A percentile compares a stretch with the other conserved stretches of the same genome.
These are phyloP conservation scores for Beris morrisii DNA, from an alignment of 2,888 invertebrate genomes.

Conservation along the genomic window DNA sequence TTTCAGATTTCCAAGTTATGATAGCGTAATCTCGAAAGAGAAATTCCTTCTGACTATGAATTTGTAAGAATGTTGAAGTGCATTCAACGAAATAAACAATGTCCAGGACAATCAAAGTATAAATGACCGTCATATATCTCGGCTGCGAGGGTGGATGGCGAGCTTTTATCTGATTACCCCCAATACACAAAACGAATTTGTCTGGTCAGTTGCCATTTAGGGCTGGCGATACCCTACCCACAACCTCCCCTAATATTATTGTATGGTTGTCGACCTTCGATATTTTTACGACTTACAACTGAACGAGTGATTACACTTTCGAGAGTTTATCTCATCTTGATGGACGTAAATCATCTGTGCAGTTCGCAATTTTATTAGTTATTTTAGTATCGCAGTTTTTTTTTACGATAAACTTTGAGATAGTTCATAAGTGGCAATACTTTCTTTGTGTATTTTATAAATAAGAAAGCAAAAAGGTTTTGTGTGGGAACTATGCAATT, in stretches of 20 bases:
- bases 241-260: background rate
- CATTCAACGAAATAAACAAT: conserved; percentile 2
- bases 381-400: no score
- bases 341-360: conserved; percentile 36
- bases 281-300: conserved; percentile 37
- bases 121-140: conserved; percentile 36
- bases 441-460: no score
- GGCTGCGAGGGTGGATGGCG: background rate
- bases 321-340: conserved; percentile 37
- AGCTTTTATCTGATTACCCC: background rate
- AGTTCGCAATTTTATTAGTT: no score
- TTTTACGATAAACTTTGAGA: no score
- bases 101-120: conserved; percentile 35
- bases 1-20: no score
- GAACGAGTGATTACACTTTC: conserved; percentile 37
- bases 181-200: background rate
- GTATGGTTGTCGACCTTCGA: background rate
- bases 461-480: no score
- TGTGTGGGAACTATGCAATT: no score
- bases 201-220: conserved; percentile 5
- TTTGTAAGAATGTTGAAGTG: no score
- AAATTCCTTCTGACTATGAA: no score
- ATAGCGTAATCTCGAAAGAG: no score
- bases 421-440: no score
- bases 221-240: background rate